These are phyloP conservation scores for Spodoptera picta DNA, from an alignment of 2,888 invertebrate genomes.

Conservation along the genomic window DNA sequence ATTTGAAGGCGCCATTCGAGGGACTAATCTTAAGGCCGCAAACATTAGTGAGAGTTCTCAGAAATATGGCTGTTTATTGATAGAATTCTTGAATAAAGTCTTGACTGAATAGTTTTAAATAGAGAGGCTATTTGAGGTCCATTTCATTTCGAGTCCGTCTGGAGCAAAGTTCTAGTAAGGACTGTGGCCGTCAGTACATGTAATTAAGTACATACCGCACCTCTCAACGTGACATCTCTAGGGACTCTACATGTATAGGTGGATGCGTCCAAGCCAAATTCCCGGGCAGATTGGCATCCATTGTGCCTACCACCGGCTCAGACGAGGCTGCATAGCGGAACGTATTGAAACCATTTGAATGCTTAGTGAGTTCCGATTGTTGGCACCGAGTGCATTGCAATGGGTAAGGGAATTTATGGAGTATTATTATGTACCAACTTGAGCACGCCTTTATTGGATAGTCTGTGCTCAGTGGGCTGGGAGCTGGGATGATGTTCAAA, in stretches of 20 bases:
- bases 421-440: conserved; percentile 48
- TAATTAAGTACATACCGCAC: conserved; percentile 53
- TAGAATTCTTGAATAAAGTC: conserved; percentile 20
- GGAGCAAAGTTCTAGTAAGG: background rate
- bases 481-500: too few species aligned
- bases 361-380: conserved; percentile 80
- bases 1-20: conserved; percentile 68
- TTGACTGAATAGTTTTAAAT: conserved; percentile 17
- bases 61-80: conserved; percentile 29
- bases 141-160: conserved; percentile 1
- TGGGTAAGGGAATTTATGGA: conserved; percentile 53
- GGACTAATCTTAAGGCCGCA: conserved; percentile 64
- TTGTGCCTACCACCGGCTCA: conserved; percentile 73
- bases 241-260: conserved; percentile 30
- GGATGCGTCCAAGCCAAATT: conserved; percentile 78
- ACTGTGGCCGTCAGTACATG: conserved; percentile 23
- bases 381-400: conserved; percentile 56
- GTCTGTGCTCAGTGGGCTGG: conserved; percentile 18
- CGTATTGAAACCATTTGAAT: conserved; percentile 81
- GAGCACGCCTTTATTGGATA: conserved; percentile 22
- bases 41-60: conserved; percentile 56
- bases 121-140: background rate
- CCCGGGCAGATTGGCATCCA: conserved; percentile 82
- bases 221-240: conserved; percentile 43
- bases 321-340: conserved; percentile 67